Evolutionary conservation across 2,888 invertebrate species (phyloP).

Genomic region (Digitonthophagus gazella): DNA sequence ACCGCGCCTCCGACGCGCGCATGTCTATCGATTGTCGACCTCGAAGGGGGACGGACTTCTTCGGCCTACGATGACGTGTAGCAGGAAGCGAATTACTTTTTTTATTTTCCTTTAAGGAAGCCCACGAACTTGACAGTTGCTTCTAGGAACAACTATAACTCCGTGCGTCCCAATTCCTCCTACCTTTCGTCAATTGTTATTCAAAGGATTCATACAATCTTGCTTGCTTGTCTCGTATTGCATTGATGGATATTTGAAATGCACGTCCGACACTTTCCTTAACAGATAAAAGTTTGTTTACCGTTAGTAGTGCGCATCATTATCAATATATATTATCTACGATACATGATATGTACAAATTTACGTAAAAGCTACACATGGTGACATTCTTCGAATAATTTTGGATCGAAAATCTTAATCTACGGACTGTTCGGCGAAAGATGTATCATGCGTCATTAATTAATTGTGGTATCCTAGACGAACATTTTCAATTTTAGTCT

Average conservation of each 20-base stretch:
- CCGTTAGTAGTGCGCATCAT: no score
- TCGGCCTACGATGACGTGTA: background rate
- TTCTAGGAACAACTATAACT: background rate
- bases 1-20: slow-evolving; percentile 43
- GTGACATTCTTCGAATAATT: no score
- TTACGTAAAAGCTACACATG: no score
- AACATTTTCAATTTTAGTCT: no score
- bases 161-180: background rate
- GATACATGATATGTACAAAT: no score
- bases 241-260: background rate
- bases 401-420: no score
- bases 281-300: no score
- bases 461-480: no score
- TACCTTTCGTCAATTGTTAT: background rate
- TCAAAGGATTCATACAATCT: background rate
- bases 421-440: no score
- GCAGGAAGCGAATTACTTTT: background rate
- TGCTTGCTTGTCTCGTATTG: background rate
- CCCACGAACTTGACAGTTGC: background rate
- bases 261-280: no score
- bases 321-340: no score
- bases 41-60: background rate
- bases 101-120: background rate
- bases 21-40: slow-evolving; percentile 37
- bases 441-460: no score